Evolutionary conservation across 2,888 invertebrate species (phyloP), one percentile per base, ranked within the genome.

Genomic region (Bursaphelenchus okinawaensis): DNA sequence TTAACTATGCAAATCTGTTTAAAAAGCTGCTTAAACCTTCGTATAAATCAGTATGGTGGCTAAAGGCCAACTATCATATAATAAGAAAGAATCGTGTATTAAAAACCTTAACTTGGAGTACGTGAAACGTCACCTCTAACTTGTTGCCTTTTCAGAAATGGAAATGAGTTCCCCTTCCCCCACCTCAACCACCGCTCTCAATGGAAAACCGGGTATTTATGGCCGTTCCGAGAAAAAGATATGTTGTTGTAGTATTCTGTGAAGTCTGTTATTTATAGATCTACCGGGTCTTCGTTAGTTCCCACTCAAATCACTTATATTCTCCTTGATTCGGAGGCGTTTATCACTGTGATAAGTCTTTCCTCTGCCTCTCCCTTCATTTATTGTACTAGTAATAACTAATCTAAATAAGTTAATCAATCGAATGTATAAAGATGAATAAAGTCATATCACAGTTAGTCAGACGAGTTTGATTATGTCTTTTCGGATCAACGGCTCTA

Each of bases 401-500:
- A 40, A 40, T 16, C 40, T 40, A 40, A 40, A 4, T 40, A 40
- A 40, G 40, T 40, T 40, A 40, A 40, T 16, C n/a, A 40, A 40
- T n/a, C 40, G 40, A 40, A 40, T 40, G 40, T 40, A 40, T 40
- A 40, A 40, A 40, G 40, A 40, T 40, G 40, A 40, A 40, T 40
- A 40, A 40, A 40, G 40, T 40, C 40, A 40, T 40, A 40, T 40
- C 40, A 40, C 40, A 40, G 40, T 40, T 40, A 40, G n/a, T 40
- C n/a, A 40, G 12, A 40, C 12, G 3, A 40, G 40, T n/a, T n/a
- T 40, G 12, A 40, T 40, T 1, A 80, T 65, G 19, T 78, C 78
- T 58, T 79, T 75, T 54, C 76, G 69, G 52, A 80, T 74, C 23
- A 80, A 71, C 67, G 71, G 71, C 59, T 79, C 80, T 65, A 76